These are phyloP conservation scores for Ciconia stormi DNA, from an alignment of 2,113 vertebrate species.

Conservation along the genomic window DNA sequence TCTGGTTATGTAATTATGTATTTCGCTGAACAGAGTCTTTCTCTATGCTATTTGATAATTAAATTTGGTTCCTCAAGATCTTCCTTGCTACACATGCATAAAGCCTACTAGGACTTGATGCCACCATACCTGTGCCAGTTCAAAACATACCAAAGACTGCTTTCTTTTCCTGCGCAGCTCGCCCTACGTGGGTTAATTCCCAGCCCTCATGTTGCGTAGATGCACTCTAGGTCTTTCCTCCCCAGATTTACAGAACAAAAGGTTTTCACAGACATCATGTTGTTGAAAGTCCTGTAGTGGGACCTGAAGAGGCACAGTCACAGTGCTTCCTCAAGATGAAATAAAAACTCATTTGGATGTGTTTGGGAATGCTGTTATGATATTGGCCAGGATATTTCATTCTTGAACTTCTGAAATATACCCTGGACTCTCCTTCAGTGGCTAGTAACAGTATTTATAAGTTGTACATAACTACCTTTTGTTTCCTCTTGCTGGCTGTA, in stretches of 20 bases:
- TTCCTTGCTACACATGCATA: not conserved
- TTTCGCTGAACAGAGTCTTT: not conserved
- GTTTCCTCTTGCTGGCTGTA: conserved; percentile 1
- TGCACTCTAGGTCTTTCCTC: not conserved
- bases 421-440: not conserved
- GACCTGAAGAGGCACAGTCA: not conserved
- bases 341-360: not conserved
- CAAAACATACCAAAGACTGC: not conserved
- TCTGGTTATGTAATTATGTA: not conserved
- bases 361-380: not conserved
- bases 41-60: not conserved
- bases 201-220: not conserved
- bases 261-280: not conserved
- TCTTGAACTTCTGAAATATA: not conserved
- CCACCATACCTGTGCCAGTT: conserved; percentile 12
- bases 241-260: not conserved
- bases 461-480: not conserved
- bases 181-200: not conserved
- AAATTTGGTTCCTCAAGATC: not conserved
- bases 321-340: not conserved
- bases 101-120: not conserved
- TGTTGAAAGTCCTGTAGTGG: not conserved
- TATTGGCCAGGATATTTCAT: not conserved
- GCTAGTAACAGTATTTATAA: not conserved
- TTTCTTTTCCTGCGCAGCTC: not conserved